Conservation (phyloP, 1,140 invertebrate genomes). For the Neotoxoptera formosana region DNA sequence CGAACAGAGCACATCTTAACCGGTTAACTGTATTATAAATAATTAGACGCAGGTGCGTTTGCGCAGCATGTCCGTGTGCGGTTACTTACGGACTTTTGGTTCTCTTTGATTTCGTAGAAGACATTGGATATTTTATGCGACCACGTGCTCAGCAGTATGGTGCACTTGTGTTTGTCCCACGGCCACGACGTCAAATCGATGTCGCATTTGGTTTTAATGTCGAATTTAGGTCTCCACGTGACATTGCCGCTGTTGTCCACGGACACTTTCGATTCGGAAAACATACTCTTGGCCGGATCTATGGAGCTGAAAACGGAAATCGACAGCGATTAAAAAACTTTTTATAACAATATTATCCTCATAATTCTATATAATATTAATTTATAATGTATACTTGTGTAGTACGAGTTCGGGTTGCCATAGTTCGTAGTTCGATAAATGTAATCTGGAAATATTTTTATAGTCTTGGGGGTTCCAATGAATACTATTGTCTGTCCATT, state of each 20-base stretch:
- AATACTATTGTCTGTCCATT: conserved; percentile 64
- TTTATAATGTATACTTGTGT: conserved; percentile 63
- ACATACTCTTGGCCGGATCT: background rate
- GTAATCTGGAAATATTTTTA: conserved; percentile 62
- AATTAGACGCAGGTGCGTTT: background rate
- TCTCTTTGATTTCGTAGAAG: background rate
- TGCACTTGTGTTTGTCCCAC: conserved; percentile 23
- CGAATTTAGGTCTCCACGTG: conserved; percentile 29
- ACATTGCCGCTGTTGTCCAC: conserved; percentile 16
- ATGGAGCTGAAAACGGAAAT: background rate
- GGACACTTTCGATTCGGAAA: conserved; percentile 34
- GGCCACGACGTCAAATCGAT: conserved; percentile 31
- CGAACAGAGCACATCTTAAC: background rate
- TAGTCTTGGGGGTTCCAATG: conserved; percentile 63
- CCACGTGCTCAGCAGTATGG: conserved; percentile 16
- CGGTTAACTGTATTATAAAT: background rate
- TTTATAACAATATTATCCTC: background rate
- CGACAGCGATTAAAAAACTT: background rate
- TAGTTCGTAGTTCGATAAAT: conserved; percentile 63
- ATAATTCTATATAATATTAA: background rate
- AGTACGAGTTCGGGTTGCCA: conserved; percentile 65
- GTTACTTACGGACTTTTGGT: background rate
- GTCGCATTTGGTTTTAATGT: conserved; percentile 13
- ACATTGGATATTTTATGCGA: conserved; percentile 37
- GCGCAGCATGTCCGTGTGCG: background rate